Conservation (phyloP, 2,797 vertebrate genomes). For the Microctenopoma stevenorrisi region DNA sequence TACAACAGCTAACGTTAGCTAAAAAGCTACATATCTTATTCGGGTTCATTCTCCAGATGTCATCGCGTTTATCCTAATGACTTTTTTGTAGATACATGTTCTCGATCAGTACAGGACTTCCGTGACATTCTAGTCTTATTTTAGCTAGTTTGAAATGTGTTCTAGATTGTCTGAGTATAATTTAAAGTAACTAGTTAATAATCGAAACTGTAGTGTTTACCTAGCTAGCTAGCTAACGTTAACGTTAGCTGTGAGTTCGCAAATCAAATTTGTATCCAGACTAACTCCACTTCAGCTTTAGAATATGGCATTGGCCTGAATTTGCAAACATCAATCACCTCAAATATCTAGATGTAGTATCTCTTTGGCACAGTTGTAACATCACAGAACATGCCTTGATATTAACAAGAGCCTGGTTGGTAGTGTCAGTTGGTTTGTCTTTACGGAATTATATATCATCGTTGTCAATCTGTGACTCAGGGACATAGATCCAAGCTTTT, state of each 20-base stretch:
- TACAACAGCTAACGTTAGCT: slow-evolving; percentile 38
- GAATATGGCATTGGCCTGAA: background rate
- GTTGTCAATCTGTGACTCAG: background rate
- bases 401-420: background rate
- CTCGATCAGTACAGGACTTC: background rate
- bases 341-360: background rate
- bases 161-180: background rate
- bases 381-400: background rate
- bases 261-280: background rate
- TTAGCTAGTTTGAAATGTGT: background rate
- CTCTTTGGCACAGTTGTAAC: background rate
- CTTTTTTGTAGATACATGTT: rapidly evolving
- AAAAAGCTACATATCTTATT: background rate
- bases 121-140: background rate
- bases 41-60: background rate
- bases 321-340: background rate
- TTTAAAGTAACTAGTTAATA: background rate
- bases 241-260: slow-evolving; percentile 1
- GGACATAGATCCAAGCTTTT: background rate
- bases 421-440: too few species aligned
- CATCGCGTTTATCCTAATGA: background rate
- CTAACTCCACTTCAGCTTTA: background rate
- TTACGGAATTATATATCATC: background rate
- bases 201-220: background rate
- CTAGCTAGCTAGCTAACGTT: background rate